Conservation (phyloP, 1,140 invertebrate species). For the Diachasmimorpha longicaudata region DNA sequence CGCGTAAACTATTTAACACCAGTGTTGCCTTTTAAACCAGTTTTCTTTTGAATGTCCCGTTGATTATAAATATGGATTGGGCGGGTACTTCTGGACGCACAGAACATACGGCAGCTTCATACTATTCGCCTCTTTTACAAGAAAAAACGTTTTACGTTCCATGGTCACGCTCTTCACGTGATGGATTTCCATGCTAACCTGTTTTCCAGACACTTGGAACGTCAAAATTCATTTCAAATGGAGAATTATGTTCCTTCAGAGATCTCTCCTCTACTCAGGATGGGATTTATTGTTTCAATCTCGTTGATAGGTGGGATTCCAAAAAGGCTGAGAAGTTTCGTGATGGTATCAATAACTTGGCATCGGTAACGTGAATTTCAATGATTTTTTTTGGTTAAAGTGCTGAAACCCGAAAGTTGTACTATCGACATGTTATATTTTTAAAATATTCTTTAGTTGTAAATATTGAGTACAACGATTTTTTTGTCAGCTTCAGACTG, state of each 20-base stretch:
- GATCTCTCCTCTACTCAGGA: background rate
- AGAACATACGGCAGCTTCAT: background rate
- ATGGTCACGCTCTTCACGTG: background rate
- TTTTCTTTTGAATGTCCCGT: constrained; percentile 12
- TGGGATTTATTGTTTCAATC: background rate
- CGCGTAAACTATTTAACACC: background rate
- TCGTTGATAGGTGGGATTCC: background rate
- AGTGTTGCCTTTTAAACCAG: constrained; percentile 17
- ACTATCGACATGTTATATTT: too few species aligned
- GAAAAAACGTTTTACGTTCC: background rate
- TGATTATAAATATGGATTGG: constrained; percentile 23
- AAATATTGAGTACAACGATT: too few species aligned
- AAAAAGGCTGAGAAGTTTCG: background rate
- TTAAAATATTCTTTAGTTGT: too few species aligned
- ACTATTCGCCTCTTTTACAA: constrained; percentile 1
- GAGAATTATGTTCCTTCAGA: background rate
- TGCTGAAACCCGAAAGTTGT: too few species aligned
- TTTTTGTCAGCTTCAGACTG: too few species aligned
- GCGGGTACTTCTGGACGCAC: background rate
- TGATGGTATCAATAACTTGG: background rate
- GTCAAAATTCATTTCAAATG: constrained; percentile 5
- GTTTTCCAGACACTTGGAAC: background rate
- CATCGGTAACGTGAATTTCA: too few species aligned
- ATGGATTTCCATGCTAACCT: constrained; percentile 9
- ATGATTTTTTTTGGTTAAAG: too few species aligned